A percentile compares a stretch with the other conserved stretches of the same genome.
Evolutionary conservation across 2,113 vertebrate genomes (phyloP).

Genomic region (Pomatostomus ruficeps): DNA sequence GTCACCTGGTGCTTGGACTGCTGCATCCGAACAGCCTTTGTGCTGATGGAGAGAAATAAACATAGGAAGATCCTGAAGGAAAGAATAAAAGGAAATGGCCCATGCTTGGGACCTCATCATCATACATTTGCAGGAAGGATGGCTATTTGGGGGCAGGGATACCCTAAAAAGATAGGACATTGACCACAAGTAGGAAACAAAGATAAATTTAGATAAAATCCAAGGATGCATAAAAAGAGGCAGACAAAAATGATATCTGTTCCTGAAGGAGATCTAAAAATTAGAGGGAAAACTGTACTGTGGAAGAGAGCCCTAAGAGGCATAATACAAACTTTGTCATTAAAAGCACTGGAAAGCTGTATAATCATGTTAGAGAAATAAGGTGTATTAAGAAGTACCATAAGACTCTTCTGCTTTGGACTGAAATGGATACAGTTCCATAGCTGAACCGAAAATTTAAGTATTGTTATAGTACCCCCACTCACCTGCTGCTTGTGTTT

Average conservation of each 20-base stretch:
- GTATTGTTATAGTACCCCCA: not conserved
- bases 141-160: not conserved
- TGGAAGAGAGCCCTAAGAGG: not conserved
- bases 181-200: not conserved
- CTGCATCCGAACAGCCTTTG: fast-evolving
- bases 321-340: not conserved
- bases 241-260: not conserved
- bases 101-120: fast-evolving
- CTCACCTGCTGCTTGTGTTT: not conserved
- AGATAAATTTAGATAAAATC: not conserved
- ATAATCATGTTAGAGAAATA: not conserved
- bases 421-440: not conserved
- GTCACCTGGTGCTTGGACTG: not conserved
- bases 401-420: not conserved
- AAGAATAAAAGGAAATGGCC: not conserved
- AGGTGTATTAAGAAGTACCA: not conserved
- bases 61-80: not conserved
- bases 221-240: not conserved
- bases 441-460: not conserved
- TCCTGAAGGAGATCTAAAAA: not conserved
- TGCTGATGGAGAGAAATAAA: not conserved
- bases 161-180: not conserved
- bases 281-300: not conserved
- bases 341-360: not conserved
- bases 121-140: not conserved